Evolutionary conservation across 2,888 invertebrate genomes (phyloP).

Genomic region (Endomychus coccineus): DNA sequence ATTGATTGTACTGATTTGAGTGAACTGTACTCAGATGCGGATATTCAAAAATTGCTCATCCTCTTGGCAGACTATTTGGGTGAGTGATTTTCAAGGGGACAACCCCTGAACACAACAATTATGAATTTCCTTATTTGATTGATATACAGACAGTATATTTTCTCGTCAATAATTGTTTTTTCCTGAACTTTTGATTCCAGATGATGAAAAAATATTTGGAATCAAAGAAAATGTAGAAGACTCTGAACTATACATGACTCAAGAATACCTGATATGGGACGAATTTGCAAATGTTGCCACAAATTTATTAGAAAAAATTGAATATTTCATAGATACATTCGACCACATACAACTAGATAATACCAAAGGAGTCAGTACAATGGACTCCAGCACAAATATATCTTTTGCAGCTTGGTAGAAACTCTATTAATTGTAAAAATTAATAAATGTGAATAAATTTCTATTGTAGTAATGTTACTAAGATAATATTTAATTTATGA

Average conservation of each 20-base stretch:
- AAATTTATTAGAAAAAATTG: slow-evolving; percentile 60
- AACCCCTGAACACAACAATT: too few relatives aligned
- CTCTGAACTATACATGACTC: slow-evolving; percentile 36
- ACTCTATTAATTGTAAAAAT: too few relatives aligned
- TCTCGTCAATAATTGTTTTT: background rate
- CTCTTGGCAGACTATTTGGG: slow-evolving; percentile 50
- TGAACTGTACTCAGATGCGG: slow-evolving; percentile 44
- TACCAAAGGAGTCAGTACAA: slow-evolving; percentile 21
- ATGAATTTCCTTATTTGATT: slow-evolving; percentile 2
- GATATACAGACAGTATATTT: background rate
- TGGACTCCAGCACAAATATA: slow-evolving; percentile 39
- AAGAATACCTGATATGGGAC: slow-evolving; percentile 56
- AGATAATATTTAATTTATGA: too few relatives aligned
- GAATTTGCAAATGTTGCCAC: slow-evolving; percentile 68
- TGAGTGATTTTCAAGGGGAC: slow-evolving; percentile 30
- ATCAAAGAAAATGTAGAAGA: slow-evolving; percentile 40
- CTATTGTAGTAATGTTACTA: too few relatives aligned
- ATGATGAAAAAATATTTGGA: slow-evolving; percentile 53
- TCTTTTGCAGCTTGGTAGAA: slow-evolving; percentile 42
- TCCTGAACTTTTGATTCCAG: slow-evolving; percentile 36
- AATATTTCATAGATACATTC: slow-evolving; percentile 42
- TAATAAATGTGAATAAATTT: too few relatives aligned
- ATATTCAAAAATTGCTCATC: slow-evolving; percentile 49
- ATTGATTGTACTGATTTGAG: slow-evolving; percentile 48
- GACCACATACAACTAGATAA: slow-evolving; percentile 35